Base-by-base conservation (phyloP, 2,113 vertebrate species). In the Asarcornis scutulata region DNA sequence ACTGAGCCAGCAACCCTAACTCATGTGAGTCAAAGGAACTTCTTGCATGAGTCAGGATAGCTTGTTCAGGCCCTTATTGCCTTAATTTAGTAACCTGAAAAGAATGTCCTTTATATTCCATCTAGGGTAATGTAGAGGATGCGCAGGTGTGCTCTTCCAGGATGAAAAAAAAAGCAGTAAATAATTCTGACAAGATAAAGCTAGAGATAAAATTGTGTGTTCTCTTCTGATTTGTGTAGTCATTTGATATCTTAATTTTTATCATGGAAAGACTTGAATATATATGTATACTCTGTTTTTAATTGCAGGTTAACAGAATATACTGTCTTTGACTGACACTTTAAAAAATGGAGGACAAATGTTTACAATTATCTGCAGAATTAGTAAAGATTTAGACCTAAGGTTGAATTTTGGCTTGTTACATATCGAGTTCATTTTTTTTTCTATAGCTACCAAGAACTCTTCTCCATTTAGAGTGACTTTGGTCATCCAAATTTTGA, bases 221-320 rank as follows among this genome's bases (percentile, higher is more conserved):
- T 93, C 58, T 91, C 27, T 75, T 93, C 80, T 95, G 88, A 96
- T 94, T 72, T 91, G 29, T 82, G 76, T 22, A 91, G 87, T 81
- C 81, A 81, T 88, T 72, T 86, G 87, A 96, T 95, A 89, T 91
- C 89, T 97, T 95, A 80, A 96, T 97, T 97, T 97, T 95, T 89
- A 89, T 55, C 60, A 44, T 59, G 56, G 58, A 89, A 89, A 89
- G 38, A 68, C 62, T 21, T 80, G 60, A 86, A 66, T 69, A 66
- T 76, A 13, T 73, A 56, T 68, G 48, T 26, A 71, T 81, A 52
- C 6, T 6, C 27, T 75, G 42, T 1, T 93, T 96, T 89, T 93
- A 94, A 90, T 91, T 95, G 90, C 38, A 92, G 48, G 48, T 95
- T 96, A 83, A 62, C 58, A 73, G 48, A 64, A n/a, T 85, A 48